These are phyloP conservation scores for Rousettus madagascariensis DNA, from an alignment of 2,797 vertebrate genomes.

Conservation along the genomic window DNA sequence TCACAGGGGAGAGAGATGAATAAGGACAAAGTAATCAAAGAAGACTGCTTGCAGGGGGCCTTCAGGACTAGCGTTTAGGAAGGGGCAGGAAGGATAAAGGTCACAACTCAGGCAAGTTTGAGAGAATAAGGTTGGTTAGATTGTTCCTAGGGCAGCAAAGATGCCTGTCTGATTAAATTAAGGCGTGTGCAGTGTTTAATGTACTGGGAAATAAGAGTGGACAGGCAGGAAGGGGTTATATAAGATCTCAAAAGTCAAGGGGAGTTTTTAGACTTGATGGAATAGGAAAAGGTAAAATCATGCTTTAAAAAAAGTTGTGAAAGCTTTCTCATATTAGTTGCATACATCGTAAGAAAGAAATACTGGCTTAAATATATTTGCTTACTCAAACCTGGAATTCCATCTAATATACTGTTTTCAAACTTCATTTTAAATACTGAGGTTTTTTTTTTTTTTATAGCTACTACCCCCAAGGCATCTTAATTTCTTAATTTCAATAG, in stretches of 20 bases:
- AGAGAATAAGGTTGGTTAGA: background rate
- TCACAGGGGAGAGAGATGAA: background rate
- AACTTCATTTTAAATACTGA: constrained; percentile 20
- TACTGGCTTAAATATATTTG: background rate
- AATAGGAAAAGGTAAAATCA: background rate
- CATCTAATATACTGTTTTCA: background rate
- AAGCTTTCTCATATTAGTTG: background rate
- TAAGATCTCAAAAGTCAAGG: constrained; percentile 47
- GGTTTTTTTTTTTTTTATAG: background rate
- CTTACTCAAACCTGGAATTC: background rate
- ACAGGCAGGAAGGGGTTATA: constrained; percentile 23
- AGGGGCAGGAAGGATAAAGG: background rate
- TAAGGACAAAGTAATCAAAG: background rate
- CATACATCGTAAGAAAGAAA: background rate
- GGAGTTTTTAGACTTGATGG: constrained; percentile 4
- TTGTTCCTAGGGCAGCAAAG: background rate
- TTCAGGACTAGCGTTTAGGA: background rate
- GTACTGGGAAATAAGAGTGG: background rate
- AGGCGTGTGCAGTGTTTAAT: background rate
- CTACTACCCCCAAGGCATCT: background rate
- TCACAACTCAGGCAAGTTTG: background rate
- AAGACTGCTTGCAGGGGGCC: background rate
- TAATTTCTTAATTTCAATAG: background rate
- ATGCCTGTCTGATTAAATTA: background rate
- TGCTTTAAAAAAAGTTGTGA: background rate